Conservation (phyloP, 2,888 invertebrate genomes). For the Parasteatoda lunata region DNA sequence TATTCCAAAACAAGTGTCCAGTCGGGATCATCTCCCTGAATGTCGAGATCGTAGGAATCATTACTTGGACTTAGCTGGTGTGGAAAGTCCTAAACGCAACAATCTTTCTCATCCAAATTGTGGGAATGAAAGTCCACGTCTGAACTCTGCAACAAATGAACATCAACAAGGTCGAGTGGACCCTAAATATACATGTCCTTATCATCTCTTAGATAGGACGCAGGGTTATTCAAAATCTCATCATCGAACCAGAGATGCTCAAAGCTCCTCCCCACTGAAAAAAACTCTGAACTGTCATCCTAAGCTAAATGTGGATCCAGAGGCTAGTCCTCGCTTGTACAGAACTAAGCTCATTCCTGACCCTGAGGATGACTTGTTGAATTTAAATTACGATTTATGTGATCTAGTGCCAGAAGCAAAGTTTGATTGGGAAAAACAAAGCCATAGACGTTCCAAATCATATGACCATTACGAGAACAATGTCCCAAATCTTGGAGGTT, state of each 20-base stretch:
- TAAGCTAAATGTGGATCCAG: constrained; percentile 22
- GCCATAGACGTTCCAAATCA: constrained; percentile 72
- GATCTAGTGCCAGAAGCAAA: constrained; percentile 65
- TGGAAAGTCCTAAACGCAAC: constrained; percentile 72
- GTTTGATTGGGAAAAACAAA: constrained; percentile 67
- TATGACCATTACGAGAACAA: constrained; percentile 66
- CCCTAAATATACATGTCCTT: constrained; percentile 69
- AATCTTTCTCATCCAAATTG: constrained; percentile 37
- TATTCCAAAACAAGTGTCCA: constrained; percentile 73
- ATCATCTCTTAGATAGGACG: constrained; percentile 69
- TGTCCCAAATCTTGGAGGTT: constrained; percentile 31
- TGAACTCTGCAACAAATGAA: neutral
- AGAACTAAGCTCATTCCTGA: constrained; percentile 26
- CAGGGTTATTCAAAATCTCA: constrained; percentile 70
- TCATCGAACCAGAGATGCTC: constrained; percentile 38
- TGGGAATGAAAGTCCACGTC: constrained; percentile 3
- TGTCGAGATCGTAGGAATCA: constrained; percentile 72
- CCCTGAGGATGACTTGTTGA: constrained; percentile 60
- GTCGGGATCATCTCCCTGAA: constrained; percentile 69
- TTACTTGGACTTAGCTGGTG: constrained; percentile 74
- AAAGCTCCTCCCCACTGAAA: constrained; percentile 40
- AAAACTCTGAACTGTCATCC: constrained; percentile 36
- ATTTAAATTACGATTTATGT: constrained; percentile 65
- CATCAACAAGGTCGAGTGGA: constrained; percentile 19
- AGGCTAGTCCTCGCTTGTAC: constrained; percentile 38